Evolutionary conservation across 2,888 invertebrate species (phyloP), one percentile per base, ranked within the genome.

Genomic region (Cataglyphis cursor): DNA sequence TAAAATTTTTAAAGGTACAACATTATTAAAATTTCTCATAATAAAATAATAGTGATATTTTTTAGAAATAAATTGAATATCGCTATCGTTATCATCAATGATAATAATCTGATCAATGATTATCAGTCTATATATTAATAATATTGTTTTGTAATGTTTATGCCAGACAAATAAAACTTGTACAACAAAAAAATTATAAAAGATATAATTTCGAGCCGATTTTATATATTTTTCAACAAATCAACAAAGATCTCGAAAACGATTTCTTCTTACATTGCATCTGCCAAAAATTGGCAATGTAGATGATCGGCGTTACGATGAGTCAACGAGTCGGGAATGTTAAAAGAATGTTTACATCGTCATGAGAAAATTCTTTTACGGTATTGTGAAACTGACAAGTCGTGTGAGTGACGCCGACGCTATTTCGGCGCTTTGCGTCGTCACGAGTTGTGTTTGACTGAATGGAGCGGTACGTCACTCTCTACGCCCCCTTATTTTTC

Each of bases 401-500:
- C 64, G 61, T 21, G n/a, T 83, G 74, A 84, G 82, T 85, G 89
- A 90, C 83, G 87, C 73, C 65, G 84, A 68, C 62, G 74, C 86
- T 90, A 90, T 90, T 90, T 90, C 87, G 86, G 86, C 84, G 72
- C 76, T 51, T 57, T 62, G 68, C 80, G 76, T 78, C 90, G 89
- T 90, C 88, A 90, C 70, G 28, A 61, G 57, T 61, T 57, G 48
- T 68, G 73, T 68, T 38, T 51, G 81, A 80, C 86, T 89, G 86
- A 90, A 90, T 90, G 90, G 83, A 83, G 24, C 62, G 68, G 24
- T 83, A 84, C 89, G 87, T 85, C 89, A 78, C 54, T 84, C 44
- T 84, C 38, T 57, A 89, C 90, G 88, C 91, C 90, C 89, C 86
- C 90, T 85, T 89, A 82, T 90, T 87, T 28, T 85, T 89, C 89